Percentiles rank a stretch among this genome's conserved stretches.
Conservation (phyloP, 2,113 vertebrate species). For the Elachura formosa region DNA sequence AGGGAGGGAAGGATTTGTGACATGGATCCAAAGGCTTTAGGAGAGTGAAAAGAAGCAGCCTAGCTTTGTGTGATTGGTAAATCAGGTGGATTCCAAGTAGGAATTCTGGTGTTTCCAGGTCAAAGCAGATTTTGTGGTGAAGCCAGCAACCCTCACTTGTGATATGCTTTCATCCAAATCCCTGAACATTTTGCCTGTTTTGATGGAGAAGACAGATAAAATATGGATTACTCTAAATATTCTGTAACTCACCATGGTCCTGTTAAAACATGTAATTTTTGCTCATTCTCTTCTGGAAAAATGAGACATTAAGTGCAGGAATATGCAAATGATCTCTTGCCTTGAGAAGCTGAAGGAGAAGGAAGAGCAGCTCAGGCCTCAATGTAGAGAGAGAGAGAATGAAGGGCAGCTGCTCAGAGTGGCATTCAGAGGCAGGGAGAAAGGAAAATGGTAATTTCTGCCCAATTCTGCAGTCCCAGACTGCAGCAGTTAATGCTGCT, state of each 20-base stretch:
- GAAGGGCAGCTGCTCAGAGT: background rate
- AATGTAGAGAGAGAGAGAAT: background rate
- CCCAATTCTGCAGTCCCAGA: slow-evolving; percentile 51
- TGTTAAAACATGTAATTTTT: background rate
- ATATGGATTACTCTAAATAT: background rate
- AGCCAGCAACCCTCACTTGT: slow-evolving; percentile 34
- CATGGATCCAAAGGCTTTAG: background rate
- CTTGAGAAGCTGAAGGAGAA: background rate
- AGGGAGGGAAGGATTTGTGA: background rate
- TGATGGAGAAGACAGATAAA: background rate
- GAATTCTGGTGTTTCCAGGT: background rate
- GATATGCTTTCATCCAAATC: slow-evolving; percentile 33
- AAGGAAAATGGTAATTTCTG: background rate
- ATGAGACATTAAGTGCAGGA: background rate
- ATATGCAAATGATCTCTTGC: background rate
- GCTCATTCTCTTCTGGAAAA: background rate
- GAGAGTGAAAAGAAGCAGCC: background rate
- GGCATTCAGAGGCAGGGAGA: background rate
- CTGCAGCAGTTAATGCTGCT: background rate
- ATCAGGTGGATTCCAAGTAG: background rate
- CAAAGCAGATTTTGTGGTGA: background rate
- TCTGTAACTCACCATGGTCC: background rate
- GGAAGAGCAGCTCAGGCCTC: background rate
- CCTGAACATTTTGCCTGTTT: slow-evolving; percentile 40
- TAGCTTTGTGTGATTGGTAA: background rate